A percentile compares a stretch with the other conserved stretches of the same genome.
Evolutionary conservation across 2,113 vertebrate genomes (phyloP).

Genomic region (Oenanthe melanoleuca): DNA sequence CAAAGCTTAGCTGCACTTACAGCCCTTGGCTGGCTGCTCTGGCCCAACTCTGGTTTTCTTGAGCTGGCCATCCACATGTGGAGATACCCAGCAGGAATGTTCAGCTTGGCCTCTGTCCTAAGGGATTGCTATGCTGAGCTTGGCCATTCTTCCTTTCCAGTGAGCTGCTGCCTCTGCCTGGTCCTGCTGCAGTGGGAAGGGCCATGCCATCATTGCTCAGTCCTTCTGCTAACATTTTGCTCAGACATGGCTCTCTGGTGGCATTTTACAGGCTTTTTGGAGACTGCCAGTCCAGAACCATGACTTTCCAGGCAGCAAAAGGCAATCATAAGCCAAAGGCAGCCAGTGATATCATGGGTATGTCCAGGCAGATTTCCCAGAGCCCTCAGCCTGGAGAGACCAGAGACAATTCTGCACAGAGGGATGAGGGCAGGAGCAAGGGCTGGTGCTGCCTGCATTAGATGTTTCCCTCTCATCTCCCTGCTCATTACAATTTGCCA

Average conservation of each 20-base stretch:
- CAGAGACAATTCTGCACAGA: neutral
- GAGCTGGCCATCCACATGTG: fast-evolving
- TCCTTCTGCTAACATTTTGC: neutral
- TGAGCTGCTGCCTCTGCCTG: neutral
- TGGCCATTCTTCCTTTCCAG: neutral
- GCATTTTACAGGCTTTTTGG: neutral
- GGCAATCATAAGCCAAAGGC: neutral
- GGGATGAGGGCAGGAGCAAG: neutral
- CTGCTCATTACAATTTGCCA: neutral
- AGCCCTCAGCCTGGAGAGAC: neutral
- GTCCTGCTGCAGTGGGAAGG: neutral
- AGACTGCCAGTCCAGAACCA: neutral
- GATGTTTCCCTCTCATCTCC: neutral
- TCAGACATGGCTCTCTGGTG: neutral
- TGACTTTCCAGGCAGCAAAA: neutral
- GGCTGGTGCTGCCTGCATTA: neutral
- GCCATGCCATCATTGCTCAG: fast-evolving
- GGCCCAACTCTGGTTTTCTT: neutral
- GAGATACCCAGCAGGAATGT: neutral
- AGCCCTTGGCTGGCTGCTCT: neutral
- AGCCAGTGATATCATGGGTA: neutral
- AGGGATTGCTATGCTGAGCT: neutral
- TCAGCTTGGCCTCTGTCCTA: neutral
- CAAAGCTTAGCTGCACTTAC: neutral
- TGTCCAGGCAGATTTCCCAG: neutral